Evolutionary conservation across 2,888 invertebrate species (phyloP), one percentile per base, ranked within the genome.

Genomic region (Tachina fera): DNA sequence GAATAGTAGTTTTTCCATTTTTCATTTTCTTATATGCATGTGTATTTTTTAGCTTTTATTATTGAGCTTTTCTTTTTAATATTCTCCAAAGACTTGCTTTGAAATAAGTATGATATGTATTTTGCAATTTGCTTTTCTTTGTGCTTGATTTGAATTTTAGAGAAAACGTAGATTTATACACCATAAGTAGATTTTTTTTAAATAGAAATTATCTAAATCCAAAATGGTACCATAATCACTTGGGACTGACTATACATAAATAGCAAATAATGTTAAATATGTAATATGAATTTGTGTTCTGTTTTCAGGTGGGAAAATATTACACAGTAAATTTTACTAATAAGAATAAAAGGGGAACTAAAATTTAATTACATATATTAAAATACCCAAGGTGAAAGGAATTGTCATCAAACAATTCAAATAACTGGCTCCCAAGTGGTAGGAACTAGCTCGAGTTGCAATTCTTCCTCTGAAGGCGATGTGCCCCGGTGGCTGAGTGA

Each of bases 11-110:
- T 58, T 47, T 2, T 31, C 14, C 8, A 10, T 47, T 65, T 2
- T 47, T 22, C 8, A n/a, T 47, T 65, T 65, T 63, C 39, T 39
- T 60, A 39, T 41, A 3, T n/a, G n/a, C n/a, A n/a, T 60, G 14
- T 13, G 10, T 9, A 1, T 19, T 1, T 22, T 11, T 31, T 39
- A 9, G 14, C 61, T 63, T 76, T 11, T 47, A 11, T 75, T 75
- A 39, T 41, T 39, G 1, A 74, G 16, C 43, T 14, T 68, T 47
- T 49, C 19, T 19, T 51, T 63, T 41, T 39, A 49, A 43, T 70
- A 82, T 65, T 76, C 82, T 82, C 76, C 43, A 65, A 41, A 71
- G 82, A 76, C 43, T 82, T n/a, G 43, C 14, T 45, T 71, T 31
- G 16, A 63, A 82, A 76, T 41, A 39, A 68, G n/a, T 53, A 61